Percentiles rank a stretch among this genome's conserved stretches.
Conservation (phyloP, 2,113 vertebrate species). For the Calidris pugnax region DNA sequence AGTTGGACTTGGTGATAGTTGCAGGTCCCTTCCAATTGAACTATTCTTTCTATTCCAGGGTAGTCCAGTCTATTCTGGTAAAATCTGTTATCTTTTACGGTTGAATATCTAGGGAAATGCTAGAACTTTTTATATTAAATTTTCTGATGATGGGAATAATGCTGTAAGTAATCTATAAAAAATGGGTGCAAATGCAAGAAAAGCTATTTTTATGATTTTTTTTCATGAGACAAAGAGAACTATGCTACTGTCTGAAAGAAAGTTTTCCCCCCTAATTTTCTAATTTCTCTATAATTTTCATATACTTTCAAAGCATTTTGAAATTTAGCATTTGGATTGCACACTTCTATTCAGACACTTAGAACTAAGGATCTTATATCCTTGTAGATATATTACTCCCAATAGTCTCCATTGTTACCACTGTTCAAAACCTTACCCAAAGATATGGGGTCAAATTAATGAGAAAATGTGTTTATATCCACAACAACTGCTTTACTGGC, state of each 20-base stretch:
- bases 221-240: too few species aligned
- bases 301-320: not conserved
- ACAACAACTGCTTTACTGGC: not conserved
- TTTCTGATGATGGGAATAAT: not conserved
- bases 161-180: not conserved
- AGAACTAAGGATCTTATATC: not conserved
- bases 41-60: too few species aligned
- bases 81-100: not conserved
- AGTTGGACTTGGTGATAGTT: too few species aligned
- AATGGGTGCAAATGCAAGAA: not conserved
- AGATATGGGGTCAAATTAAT: not conserved
- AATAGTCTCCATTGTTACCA: not conserved
- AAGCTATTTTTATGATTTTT: not conserved
- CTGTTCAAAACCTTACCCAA: not conserved
- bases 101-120: not conserved
- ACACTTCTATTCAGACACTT: not conserved
- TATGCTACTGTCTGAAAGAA: not conserved
- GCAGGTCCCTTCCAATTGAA: too few species aligned
- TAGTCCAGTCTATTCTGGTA: not conserved
- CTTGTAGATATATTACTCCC: not conserved
- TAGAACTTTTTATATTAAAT: not conserved
- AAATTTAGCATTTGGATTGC: not conserved
- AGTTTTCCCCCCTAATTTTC: accelerated
- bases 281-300: not conserved
- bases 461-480: not conserved